phyloP scores from a whole-genome alignment of 2,888 invertebrate species.

The Phlogophora meticulosa region DNA sequence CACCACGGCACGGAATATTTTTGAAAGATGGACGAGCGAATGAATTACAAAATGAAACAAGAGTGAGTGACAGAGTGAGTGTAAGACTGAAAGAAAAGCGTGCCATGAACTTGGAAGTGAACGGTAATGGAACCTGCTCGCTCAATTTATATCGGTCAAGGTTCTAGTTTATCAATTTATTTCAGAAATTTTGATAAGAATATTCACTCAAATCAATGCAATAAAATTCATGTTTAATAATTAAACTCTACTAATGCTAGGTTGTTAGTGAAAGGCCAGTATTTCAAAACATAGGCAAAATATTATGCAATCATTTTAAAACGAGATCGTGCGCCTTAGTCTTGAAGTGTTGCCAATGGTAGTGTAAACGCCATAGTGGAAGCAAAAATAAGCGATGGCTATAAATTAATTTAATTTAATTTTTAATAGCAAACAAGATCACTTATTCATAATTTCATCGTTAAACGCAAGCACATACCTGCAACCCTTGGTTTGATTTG shows the following conservation, averaged over 20 bases:
- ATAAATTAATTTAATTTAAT: too few species aligned
- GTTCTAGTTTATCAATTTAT: slow-evolving; percentile 5
- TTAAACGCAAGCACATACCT: too few species aligned
- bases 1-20: slow-evolving; percentile 64
- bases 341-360: slow-evolving; percentile 24
- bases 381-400: not conserved
- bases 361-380: not conserved
- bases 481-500: too few species aligned
- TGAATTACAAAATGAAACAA: slow-evolving; percentile 39
- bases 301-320: slow-evolving; percentile 47
- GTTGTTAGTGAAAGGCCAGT: not conserved
- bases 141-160: slow-evolving; percentile 38
- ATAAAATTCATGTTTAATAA: not conserved
- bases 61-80: slow-evolving; percentile 55
- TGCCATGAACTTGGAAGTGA: slow-evolving; percentile 43
- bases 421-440: too few species aligned
- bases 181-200: not conserved
- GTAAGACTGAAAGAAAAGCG: slow-evolving; percentile 48
- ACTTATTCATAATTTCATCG: too few species aligned
- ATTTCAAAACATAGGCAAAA: slow-evolving; percentile 12
- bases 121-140: slow-evolving; percentile 30
- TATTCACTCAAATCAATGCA: not conserved
- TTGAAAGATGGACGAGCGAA: slow-evolving; percentile 57
- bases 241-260: not conserved
- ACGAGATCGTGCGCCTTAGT: slow-evolving; percentile 4